A percentile compares a stretch with the other conserved stretches of the same genome.
These are phyloP conservation scores for Eurystomus glaucurus DNA, from an alignment of 2,797 vertebrate genomes.

Conservation along the genomic window DNA sequence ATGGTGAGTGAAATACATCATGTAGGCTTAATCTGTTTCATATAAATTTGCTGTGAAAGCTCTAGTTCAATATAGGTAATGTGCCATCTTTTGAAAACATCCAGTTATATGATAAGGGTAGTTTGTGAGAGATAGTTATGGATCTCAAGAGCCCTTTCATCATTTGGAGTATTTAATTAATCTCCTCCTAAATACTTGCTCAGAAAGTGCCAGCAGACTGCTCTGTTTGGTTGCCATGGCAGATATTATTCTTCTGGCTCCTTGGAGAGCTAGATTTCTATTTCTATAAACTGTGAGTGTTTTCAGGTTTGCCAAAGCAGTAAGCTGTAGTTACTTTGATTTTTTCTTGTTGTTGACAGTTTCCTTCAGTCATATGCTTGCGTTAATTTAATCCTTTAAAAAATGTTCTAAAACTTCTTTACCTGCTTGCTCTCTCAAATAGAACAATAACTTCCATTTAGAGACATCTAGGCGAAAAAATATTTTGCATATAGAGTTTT, in stretches of 20 bases:
- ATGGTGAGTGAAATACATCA: background rate
- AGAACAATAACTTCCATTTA: background rate
- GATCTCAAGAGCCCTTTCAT: slow-evolving; percentile 75
- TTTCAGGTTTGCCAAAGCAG: slow-evolving; percentile 57
- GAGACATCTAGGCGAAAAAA: background rate
- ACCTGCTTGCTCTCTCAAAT: background rate
- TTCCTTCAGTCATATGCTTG: background rate
- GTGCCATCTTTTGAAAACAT: slow-evolving; percentile 69
- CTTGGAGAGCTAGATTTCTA: slow-evolving; percentile 59
- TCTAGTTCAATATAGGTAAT: slow-evolving; percentile 56
- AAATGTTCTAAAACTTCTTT: background rate
- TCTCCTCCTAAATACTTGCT: slow-evolving; percentile 69
- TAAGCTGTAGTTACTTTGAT: slow-evolving; percentile 13
- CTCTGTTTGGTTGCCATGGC: slow-evolving; percentile 74
- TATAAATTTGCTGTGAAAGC: slow-evolving; percentile 50
- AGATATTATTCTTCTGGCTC: slow-evolving; percentile 60
- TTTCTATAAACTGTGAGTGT: slow-evolving; percentile 26
- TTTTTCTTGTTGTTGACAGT: background rate
- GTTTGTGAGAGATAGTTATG: slow-evolving; percentile 76
- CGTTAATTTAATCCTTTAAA: background rate
- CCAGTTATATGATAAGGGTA: slow-evolving; percentile 75
- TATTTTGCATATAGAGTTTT: background rate
- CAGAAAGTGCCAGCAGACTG: slow-evolving; percentile 69
- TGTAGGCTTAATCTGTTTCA: slow-evolving; percentile 49
- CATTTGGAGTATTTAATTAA: slow-evolving; percentile 64